Evolutionary conservation across 2,888 invertebrate species (phyloP).

Genomic region (Bimastos eiseni): DNA sequence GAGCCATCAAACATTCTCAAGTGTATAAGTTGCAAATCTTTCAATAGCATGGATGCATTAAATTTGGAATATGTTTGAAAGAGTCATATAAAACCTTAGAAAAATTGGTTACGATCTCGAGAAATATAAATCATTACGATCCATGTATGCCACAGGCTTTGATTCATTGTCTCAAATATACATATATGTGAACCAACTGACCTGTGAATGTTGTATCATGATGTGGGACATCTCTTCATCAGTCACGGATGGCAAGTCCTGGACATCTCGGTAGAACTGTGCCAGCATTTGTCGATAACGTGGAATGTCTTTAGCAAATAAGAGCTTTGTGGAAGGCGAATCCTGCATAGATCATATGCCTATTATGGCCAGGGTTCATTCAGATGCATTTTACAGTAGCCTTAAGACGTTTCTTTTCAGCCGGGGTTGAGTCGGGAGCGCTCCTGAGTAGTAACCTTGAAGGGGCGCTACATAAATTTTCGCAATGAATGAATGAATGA

Average conservation of each 20-base stretch:
- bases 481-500: too few species aligned
- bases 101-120: too few species aligned
- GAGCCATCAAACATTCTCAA: background rate
- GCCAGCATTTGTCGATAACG: slow-evolving; percentile 57
- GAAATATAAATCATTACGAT: background rate
- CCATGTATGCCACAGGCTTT: background rate
- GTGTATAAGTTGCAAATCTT: background rate
- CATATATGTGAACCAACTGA: slow-evolving; percentile 38
- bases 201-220: slow-evolving; percentile 81
- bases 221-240: slow-evolving; percentile 99
- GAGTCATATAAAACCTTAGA: background rate
- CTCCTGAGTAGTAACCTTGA: too few species aligned
- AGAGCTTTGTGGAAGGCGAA: slow-evolving; percentile 94
- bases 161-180: background rate
- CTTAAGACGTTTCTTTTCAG: too few species aligned
- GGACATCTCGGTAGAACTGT: slow-evolving; percentile 64
- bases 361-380: too few species aligned
- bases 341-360: slow-evolving; percentile 66
- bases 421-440: too few species aligned
- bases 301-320: slow-evolving; percentile 89
- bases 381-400: too few species aligned
- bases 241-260: slow-evolving; percentile 73
- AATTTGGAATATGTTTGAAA: background rate
- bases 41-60: background rate
- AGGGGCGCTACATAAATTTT: too few species aligned